Base-by-base conservation (phyloP, 1,140 invertebrate species). In the Drosophila ficusphila region DNA sequence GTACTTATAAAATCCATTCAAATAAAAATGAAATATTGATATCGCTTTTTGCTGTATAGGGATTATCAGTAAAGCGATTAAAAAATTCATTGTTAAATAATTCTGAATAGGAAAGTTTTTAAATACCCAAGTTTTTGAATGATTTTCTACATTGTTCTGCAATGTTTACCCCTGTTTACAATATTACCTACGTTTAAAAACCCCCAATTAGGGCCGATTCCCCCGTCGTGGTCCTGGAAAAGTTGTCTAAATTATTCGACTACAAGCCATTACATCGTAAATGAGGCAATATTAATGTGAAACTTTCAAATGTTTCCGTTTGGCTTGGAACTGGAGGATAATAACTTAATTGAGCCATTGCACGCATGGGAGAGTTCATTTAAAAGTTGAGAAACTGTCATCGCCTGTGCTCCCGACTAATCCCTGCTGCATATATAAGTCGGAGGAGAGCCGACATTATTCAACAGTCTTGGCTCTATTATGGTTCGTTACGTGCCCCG, bases 331-430 rank as follows among this genome's bases (percentile, higher is more conserved):
- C 36, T 49, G 52, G 48, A 52, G 53, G 31, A 39, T 85, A 86
- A 86, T 86, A 86, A 79, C 72, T 85, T 85, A 86, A 85, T 85
- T 85, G 79, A 86, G 72, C 52, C 52, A 64, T 76, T 44, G 72
- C 81, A 86, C 61, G 81, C 79, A 85, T 76, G 81, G 67, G 56
- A 72, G 47, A 61, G 57, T 68, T 75, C 70, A 79, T 79, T 79
- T 75, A 70, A 79, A 82, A 82, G 79, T 82, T 81, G 67, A 54
- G 16, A 60, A 64, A 76, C 52, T 78, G 75, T 67, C 75, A 51
- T 33, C 41, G 61, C 46, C 14, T 46, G 53, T 12, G 25, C 33
- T 56, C 23, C 25, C n/a, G n/a, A 9, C 44, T 65, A 68, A 67
- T 68, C 60, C 60, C 39, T 29, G 41, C 25, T 14, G 42, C 14